Base-by-base conservation (phyloP, 2,888 invertebrate species). In the Cheilosia soror region DNA sequence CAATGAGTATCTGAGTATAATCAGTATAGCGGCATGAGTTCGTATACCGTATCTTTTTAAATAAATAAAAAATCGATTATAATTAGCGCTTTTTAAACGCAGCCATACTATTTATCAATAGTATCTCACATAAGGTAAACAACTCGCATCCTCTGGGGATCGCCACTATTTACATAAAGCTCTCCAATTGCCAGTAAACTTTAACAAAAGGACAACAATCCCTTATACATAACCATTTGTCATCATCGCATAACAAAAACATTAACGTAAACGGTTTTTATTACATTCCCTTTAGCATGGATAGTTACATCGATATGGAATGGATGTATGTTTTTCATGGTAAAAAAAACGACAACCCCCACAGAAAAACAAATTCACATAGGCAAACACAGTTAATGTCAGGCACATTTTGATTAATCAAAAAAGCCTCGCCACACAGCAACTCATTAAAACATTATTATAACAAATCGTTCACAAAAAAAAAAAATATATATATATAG, bases 321-420 rank as follows among this genome's bases (percentile, higher is more conserved):
- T 73, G 5, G 3, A 20, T 44, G 1, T 55, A 47, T 58, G 29
- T 53, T 5, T 49, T 40, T 63, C 9, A 57, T 53, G 37, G 25
- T 11, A 33, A 57, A 63, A 40, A 62, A 47, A 47, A 15, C 6
- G 40, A 40, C 3, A 40, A 40, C 3, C 9, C 6, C 7, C 5
- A 49, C 75, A 63, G 62, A 55, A 76, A 80, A 63, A 68, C 81
- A 72, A 37, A 37, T 37, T 76, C 76, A 73, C 71, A 81, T 63
- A 73, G 49, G 42, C 76, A 81, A 77, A 85, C 81, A 76, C 66
- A 72, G 62, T 81, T 72, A 85, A 85, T 68, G 76, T 73, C 76
- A 79, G 73, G 73, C 73, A 79, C 73, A 81, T 51, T 81, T 85
- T 85, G 81, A 85, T 85, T 85, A 81, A 85, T 85, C 81, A 29